Evolutionary conservation across 2,888 invertebrate genomes (phyloP).

Genomic region (Drosophila paranaensis): DNA sequence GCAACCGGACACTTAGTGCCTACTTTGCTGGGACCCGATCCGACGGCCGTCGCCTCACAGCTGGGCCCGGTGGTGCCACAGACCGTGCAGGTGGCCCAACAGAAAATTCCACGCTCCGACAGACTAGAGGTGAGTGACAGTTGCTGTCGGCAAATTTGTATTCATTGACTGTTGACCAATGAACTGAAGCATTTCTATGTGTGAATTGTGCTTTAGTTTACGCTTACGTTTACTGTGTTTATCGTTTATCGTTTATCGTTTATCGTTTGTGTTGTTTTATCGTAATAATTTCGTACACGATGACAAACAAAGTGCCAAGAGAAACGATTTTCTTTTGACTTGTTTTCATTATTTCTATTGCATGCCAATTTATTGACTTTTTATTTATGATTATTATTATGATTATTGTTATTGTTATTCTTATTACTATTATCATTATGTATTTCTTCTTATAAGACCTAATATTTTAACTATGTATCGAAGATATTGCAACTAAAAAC

Average conservation of each 20-base stretch:
- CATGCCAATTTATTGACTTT: constrained; percentile 48
- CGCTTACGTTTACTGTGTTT: constrained; percentile 58
- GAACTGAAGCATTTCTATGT: constrained; percentile 33
- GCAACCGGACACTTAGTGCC: constrained; percentile 95
- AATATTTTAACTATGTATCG: constrained; percentile 70
- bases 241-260: background rate
- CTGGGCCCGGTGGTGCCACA: constrained; percentile 92
- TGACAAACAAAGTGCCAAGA: constrained; percentile 36
- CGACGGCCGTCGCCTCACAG: constrained; percentile 91
- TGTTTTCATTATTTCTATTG: constrained; percentile 39
- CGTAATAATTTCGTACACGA: constrained; percentile 19
- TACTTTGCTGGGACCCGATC: constrained; percentile 95
- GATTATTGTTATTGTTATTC: background rate
- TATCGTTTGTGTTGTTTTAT: constrained; percentile 39
- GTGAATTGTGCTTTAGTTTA: constrained; percentile 56
- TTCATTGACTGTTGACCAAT: constrained; percentile 49
- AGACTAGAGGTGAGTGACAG: constrained; percentile 94
- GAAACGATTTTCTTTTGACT: constrained; percentile 43
- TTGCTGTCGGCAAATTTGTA: constrained; percentile 12
- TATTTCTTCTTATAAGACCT: constrained; percentile 55
- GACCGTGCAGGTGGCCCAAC: constrained; percentile 94
- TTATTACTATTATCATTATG: constrained; percentile 24
- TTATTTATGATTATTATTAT: background rate
- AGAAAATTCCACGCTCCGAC: constrained; percentile 97
- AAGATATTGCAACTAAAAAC: constrained; percentile 63